Evolutionary conservation across 1,140 invertebrate species (phyloP), one percentile per base, ranked within the genome.

Genomic region (Arctopsyche grandis): DNA sequence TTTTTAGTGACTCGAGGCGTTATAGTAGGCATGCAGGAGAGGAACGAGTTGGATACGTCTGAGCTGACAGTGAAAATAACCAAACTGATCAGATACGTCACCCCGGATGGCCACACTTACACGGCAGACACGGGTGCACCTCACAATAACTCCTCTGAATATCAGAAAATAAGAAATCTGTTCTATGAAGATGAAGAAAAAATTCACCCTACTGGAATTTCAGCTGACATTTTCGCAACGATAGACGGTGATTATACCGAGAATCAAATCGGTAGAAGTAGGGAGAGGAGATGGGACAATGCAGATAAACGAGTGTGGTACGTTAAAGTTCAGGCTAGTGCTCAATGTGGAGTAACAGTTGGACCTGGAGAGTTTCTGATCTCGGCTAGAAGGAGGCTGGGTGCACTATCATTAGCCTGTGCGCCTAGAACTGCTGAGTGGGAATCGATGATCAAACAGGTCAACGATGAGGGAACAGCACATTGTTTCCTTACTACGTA

Each of bases 351-450:
- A 7, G 93, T 93, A 16, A 86, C 89, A 38, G 90, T 91, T 26
- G 94, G 94, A 7, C 86, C 89, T 7, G 94, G 94, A 0, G 92
- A 94, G 86, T 95, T 95, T 87, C 89, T 96, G 43, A 92, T 96
- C 85, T 94, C 95, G 90, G 94, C 94, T 12, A 89, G 92, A 75
- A 88, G 92, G 77, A 89, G 92, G 80, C 88, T 96, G 9, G 94
- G 93, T 1, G 89, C 93, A 44, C 87, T 93, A n/a, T 88, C 90
- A 0, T 85, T 96, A 16, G 89, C 90, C 0, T 96, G 95, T 83
- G 93, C 94, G 0, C 94, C 94, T 0, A 88, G 93, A 77, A 84
- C 92, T 4, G 89, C 92, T 44, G 90, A 94, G 58, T 96, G 94
- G 94, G 86, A 87, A 0, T 83, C 87, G 43, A 86, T 94, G 7